These are phyloP conservation scores for Molossus alvarezi DNA, from an alignment of 2,797 vertebrate species.

Conservation along the genomic window DNA sequence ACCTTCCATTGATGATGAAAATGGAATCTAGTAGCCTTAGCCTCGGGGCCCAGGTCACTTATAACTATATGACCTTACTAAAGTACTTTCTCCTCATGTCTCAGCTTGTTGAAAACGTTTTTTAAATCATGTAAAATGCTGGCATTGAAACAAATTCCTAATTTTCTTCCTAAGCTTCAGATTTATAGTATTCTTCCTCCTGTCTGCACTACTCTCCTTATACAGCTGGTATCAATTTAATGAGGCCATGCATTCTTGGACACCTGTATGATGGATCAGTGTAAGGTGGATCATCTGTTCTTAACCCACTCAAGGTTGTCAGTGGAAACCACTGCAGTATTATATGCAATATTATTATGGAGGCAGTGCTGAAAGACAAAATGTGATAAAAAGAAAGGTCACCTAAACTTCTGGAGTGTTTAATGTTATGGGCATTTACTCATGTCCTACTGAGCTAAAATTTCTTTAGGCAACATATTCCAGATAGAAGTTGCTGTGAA, in stretches of 20 bases:
- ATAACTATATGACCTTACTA: conserved; percentile 35
- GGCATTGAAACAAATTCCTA: conserved; percentile 23
- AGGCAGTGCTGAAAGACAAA: not conserved
- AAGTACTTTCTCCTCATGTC: conserved; percentile 3
- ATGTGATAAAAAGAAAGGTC: not conserved
- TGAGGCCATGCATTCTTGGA: not conserved
- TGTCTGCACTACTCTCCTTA: conserved; percentile 10
- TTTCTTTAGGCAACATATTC: conserved; percentile 58
- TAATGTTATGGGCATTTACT: conserved; percentile 21
- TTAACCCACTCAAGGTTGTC: conserved; percentile 16
- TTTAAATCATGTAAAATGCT: conserved; percentile 6
- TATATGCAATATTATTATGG: not conserved
- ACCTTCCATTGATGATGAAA: no score
- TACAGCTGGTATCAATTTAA: not conserved
- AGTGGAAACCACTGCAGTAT: not conserved
- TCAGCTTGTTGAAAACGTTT: not conserved
- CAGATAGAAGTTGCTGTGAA: conserved; percentile 28
- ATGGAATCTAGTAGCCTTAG: no score
- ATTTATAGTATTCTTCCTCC: not conserved
- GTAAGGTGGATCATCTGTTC: conserved; percentile 39
- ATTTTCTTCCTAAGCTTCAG: conserved; percentile 41
- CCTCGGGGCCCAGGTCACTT: no score
- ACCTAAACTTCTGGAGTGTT: not conserved
- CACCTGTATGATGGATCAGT: not conserved
- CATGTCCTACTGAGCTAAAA: conserved; percentile 14